Conservation (phyloP, 2,797 vertebrate genomes). For the Lindbergichthys nudifrons region DNA sequence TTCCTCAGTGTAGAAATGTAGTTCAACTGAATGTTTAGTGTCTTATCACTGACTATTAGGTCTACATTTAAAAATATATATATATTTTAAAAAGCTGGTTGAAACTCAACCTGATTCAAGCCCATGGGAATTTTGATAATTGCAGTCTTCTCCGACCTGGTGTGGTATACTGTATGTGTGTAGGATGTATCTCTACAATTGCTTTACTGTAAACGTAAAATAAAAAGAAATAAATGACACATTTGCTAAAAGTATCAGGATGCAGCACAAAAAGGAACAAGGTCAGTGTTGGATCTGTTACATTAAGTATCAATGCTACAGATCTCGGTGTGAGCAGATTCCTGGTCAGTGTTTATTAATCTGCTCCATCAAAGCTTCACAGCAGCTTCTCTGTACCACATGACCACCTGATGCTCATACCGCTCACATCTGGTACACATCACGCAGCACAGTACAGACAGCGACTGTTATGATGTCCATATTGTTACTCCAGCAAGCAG, state of each 20-base stretch:
- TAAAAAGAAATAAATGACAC: background rate
- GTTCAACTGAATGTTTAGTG: too few relatives aligned
- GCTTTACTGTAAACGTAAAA: too few relatives aligned
- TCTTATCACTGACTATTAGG: too few relatives aligned
- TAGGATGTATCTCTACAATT: too few relatives aligned
- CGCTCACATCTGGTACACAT: slow-evolving; percentile 58
- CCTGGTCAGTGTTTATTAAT: slow-evolving; percentile 43
- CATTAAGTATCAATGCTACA: slow-evolving; percentile 1
- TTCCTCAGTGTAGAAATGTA: too few relatives aligned
- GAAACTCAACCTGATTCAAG: too few relatives aligned
- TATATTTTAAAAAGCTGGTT: too few relatives aligned
- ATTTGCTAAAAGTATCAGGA: background rate
- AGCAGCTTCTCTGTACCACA: slow-evolving; percentile 30
- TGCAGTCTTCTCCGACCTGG: too few relatives aligned
- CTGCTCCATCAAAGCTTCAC: slow-evolving; percentile 49
- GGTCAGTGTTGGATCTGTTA: slow-evolving; percentile 5
- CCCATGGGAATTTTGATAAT: too few relatives aligned
- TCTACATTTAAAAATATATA: too few relatives aligned
- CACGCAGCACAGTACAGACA: slow-evolving; percentile 13
- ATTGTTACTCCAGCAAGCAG: slow-evolving; percentile 24
- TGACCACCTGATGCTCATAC: slow-evolving; percentile 12
- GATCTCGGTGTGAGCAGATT: slow-evolving; percentile 41
- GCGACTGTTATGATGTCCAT: slow-evolving; percentile 43
- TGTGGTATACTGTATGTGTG: too few relatives aligned
- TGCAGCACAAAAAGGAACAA: background rate